These are phyloP conservation scores for Amblyopsis hoosieri DNA, from an alignment of 2,797 vertebrate genomes.

Conservation along the genomic window DNA sequence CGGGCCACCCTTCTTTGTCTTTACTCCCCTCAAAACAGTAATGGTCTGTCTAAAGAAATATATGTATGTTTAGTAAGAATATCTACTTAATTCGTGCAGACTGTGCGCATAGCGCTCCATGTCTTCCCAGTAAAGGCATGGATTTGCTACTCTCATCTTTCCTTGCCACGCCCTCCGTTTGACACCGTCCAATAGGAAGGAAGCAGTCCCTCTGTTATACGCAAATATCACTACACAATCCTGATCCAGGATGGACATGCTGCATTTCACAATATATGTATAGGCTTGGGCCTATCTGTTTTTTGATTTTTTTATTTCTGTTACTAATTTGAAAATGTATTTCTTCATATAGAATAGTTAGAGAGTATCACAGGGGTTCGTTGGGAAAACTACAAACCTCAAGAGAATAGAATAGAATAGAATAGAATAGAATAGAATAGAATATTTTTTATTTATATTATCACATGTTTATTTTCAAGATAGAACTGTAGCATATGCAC, in stretches of 20 bases:
- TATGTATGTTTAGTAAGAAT: constrained; percentile 55
- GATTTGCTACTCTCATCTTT: constrained; percentile 81
- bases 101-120: constrained; percentile 76
- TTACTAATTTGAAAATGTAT: constrained; percentile 26
- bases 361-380: not conserved
- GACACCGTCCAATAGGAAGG: constrained; percentile 80
- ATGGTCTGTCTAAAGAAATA: constrained; percentile 52
- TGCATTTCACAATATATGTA: constrained; percentile 62
- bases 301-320: constrained; percentile 20
- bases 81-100: constrained; percentile 66
- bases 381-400: not conserved
- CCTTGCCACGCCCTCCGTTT: constrained; percentile 73
- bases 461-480: too few species aligned
- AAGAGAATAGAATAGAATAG: not conserved
- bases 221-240: constrained; percentile 82
- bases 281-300: constrained; percentile 43
- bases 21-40: constrained; percentile 56
- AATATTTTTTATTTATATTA: not conserved
- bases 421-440: not conserved
- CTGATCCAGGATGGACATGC: constrained; percentile 73
- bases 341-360: not conserved
- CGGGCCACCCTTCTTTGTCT: constrained; percentile 52
- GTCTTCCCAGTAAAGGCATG: constrained; percentile 79
- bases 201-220: constrained; percentile 87
- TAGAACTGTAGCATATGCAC: not conserved